Percentiles rank a stretch among this genome's conserved stretches.
These are phyloP conservation scores for Limnephilus rhombicus DNA, from an alignment of 2,888 invertebrate species.

Conservation along the genomic window DNA sequence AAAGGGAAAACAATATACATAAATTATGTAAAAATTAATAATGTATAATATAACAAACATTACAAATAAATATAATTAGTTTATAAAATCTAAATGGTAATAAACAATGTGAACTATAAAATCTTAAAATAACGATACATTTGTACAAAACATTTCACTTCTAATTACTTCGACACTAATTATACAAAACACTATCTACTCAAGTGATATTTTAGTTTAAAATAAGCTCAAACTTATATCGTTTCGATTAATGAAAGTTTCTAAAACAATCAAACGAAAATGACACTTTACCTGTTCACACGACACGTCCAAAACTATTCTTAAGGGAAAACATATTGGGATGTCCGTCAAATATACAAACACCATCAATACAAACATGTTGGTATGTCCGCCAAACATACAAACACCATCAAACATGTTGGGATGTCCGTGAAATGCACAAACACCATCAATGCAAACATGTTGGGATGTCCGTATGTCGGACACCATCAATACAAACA, in stretches of 20 bases:
- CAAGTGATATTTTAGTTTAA: slow-evolving; percentile 37
- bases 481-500: no score
- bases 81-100: slow-evolving; percentile 64
- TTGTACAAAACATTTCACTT: slow-evolving; percentile 63
- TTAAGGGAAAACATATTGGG: neutral
- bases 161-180: slow-evolving; percentile 55
- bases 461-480: no score
- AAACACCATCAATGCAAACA: no score
- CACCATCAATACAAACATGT: no score
- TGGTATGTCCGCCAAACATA: no score
- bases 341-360: neutral
- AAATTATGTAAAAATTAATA: slow-evolving; percentile 61
- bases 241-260: slow-evolving; percentile 23
- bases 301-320: slow-evolving; percentile 1
- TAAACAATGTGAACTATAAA: slow-evolving; percentile 64
- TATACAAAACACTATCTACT: slow-evolving; percentile 44
- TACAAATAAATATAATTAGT: slow-evolving; percentile 62
- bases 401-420: no score
- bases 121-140: slow-evolving; percentile 61
- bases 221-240: slow-evolving; percentile 46
- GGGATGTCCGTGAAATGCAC: no score
- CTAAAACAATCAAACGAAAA: slow-evolving; percentile 38
- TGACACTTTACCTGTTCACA: slow-evolving; percentile 27
- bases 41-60: slow-evolving; percentile 60
- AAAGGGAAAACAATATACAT: slow-evolving; percentile 55